Conservation (phyloP, 2,797 vertebrate species). For the Phoxinus dragarum region DNA sequence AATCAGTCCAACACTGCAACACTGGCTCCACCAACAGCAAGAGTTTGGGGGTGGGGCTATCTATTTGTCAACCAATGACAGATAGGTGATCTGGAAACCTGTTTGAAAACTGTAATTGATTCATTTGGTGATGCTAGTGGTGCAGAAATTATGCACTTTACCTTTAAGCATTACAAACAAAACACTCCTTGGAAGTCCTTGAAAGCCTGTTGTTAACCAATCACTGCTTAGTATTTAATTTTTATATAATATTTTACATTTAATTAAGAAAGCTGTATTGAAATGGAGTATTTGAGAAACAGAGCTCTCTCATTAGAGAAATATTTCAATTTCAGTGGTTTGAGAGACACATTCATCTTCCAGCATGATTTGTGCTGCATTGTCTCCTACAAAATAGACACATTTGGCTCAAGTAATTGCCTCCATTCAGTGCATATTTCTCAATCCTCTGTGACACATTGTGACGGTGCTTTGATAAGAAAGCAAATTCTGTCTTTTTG, state of each 20-base stretch:
- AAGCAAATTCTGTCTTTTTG: neutral
- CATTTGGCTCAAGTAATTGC: conserved; percentile 30
- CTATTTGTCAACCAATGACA: neutral
- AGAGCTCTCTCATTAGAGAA: neutral
- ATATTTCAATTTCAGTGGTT: conserved; percentile 14
- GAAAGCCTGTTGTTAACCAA: neutral
- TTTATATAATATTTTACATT: too few relatives aligned
- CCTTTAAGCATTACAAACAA: neutral
- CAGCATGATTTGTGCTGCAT: conserved; percentile 21
- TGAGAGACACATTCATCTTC: conserved; percentile 21
- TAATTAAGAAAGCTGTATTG: neutral
- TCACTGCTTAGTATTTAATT: neutral
- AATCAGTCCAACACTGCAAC: neutral
- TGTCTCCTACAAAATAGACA: conserved; percentile 21
- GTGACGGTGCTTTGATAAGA: neutral
- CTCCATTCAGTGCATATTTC: conserved; percentile 20
- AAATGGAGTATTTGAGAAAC: neutral
- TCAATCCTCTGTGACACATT: conserved; percentile 14
- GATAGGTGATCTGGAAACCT: too few relatives aligned
- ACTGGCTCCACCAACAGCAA: neutral
- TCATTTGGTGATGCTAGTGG: too few relatives aligned
- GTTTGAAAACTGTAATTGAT: too few relatives aligned
- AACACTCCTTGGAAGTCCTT: neutral
- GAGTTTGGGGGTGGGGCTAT: too few relatives aligned
- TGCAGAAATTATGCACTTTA: neutral